These are phyloP conservation scores for Amphipoea lucens DNA, from an alignment of 2,888 invertebrate species.

Conservation along the genomic window DNA sequence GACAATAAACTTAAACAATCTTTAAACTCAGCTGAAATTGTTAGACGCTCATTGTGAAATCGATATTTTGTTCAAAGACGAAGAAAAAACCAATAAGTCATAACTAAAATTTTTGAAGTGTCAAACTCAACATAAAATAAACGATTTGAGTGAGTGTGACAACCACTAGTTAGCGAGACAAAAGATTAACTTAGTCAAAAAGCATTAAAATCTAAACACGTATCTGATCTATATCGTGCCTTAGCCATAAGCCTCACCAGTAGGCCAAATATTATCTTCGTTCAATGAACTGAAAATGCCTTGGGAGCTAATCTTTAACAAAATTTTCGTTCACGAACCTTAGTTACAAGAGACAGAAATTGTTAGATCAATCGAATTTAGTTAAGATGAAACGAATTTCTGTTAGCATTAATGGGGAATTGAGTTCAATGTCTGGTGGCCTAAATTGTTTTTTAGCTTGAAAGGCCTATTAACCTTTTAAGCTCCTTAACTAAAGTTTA, in stretches of 20 bases:
- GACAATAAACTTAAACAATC: conserved; percentile 23
- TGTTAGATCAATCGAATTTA: conserved; percentile 38
- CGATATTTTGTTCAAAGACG: not conserved
- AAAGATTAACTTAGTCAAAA: conserved; percentile 17
- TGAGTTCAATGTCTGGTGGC: conserved; percentile 35
- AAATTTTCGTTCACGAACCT: conserved; percentile 38
- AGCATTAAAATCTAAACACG: not conserved
- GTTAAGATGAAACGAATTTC: conserved; percentile 38
- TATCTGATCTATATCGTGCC: not conserved
- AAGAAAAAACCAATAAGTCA: not conserved
- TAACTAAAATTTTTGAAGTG: not conserved
- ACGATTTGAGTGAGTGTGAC: not conserved
- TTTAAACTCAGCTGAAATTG: conserved; percentile 18
- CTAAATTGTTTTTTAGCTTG: conserved; percentile 17
- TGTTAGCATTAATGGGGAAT: conserved; percentile 19
- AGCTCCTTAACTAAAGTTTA: conserved; percentile 23
- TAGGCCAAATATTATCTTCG: conserved; percentile 19
- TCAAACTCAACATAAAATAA: not conserved
- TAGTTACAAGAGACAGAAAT: conserved; percentile 36
- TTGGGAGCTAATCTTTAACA: conserved; percentile 19
- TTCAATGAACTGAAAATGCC: conserved; percentile 38
- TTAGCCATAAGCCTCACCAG: not conserved
- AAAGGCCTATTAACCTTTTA: conserved; percentile 11
- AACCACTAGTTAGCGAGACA: not conserved
- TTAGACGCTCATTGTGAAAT: conserved; percentile 4